These are phyloP conservation scores for Vulpes lagopus DNA, from an alignment of 2,113 vertebrate genomes.

Conservation along the genomic window DNA sequence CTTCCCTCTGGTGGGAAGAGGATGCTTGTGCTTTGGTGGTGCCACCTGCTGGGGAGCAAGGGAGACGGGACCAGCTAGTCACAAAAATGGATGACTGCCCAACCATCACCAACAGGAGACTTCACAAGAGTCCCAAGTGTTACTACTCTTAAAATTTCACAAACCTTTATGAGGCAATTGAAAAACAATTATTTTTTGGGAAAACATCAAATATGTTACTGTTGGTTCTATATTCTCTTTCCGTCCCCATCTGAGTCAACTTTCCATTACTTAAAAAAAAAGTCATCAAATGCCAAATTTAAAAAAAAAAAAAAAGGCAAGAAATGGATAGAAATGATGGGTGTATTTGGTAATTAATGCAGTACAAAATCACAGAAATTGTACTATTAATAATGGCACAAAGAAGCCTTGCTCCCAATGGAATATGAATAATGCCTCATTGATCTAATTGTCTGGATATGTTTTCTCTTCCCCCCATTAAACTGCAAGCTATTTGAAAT, in stretches of 20 bases:
- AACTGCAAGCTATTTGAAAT: not conserved
- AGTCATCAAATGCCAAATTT: not conserved
- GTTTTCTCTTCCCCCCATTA: not conserved
- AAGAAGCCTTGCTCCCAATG: not conserved
- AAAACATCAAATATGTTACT: not conserved
- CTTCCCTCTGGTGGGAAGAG: not conserved
- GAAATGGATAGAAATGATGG: not conserved
- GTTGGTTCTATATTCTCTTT: not conserved
- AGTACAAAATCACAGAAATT: not conserved
- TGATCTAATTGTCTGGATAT: not conserved
- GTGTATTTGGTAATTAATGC: too few relatives aligned
- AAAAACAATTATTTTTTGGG: not conserved
- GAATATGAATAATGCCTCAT: not conserved
- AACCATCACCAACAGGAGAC: not conserved
- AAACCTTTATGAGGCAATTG: not conserved
- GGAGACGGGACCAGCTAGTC: not conserved
- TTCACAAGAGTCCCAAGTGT: not conserved
- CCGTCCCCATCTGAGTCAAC: not conserved
- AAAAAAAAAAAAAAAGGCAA: not conserved
- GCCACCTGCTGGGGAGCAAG: conserved; percentile 12
- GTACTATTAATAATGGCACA: rapidly evolving
- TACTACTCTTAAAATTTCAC: not conserved
- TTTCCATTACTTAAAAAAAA: not conserved
- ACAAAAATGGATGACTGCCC: not conserved
- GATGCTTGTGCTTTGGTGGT: not conserved